Evolutionary conservation across 2,797 vertebrate genomes (phyloP).

Genomic region (Sorex maritimensis): DNA sequence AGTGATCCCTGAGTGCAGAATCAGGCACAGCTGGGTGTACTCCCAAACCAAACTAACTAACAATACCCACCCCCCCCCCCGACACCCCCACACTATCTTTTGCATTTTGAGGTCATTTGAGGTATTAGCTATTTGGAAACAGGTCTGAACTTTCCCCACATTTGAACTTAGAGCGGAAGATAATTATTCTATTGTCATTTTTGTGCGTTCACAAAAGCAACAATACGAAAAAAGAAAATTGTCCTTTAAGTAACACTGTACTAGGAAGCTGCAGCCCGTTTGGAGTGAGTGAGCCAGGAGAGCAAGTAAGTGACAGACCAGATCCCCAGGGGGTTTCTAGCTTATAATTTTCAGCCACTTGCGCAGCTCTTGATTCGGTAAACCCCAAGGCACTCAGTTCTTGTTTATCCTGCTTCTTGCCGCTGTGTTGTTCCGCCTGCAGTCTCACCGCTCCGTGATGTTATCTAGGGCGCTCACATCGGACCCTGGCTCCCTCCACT

Average conservation of each 20-base stretch:
- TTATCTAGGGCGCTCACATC: not conserved
- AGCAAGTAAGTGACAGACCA: not conserved
- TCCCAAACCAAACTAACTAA: too few relatives aligned
- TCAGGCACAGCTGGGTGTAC: too few relatives aligned
- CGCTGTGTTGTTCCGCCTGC: not conserved
- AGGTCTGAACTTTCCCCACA: slow-evolving; percentile 7
- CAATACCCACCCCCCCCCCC: too few relatives aligned
- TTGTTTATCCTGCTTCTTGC: not conserved
- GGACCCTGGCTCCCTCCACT: not conserved
- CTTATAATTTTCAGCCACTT: not conserved
- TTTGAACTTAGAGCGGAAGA: slow-evolving; percentile 10
- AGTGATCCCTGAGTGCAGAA: too few relatives aligned
- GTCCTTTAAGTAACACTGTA: not conserved
- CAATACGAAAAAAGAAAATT: not conserved
- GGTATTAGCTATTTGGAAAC: slow-evolving; percentile 35
- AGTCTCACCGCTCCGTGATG: accelerated
- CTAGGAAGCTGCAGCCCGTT: not conserved
- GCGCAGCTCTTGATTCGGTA: not conserved
- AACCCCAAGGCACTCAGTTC: not conserved
- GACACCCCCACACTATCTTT: not conserved
- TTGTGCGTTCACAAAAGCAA: not conserved
- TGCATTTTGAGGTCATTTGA: not conserved
- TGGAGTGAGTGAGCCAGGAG: not conserved
- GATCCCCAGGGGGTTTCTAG: too few relatives aligned
- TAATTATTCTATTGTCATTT: not conserved